These are phyloP conservation scores for Acropternis orthonyx DNA, from an alignment of 2,797 vertebrate species.

Conservation along the genomic window DNA sequence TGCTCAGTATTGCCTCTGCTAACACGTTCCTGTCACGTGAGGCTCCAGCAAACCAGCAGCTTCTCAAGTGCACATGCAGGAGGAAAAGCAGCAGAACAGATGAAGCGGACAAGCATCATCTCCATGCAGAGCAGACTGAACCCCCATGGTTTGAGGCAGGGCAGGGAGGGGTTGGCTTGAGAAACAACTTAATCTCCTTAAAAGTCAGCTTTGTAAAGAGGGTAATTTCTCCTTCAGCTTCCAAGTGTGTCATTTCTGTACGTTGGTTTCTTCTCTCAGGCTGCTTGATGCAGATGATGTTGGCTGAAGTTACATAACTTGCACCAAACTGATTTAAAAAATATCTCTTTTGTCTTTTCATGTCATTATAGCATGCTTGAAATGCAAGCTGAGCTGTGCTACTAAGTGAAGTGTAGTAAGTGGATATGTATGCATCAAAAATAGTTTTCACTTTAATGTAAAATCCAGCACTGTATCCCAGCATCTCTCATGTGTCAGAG, in stretches of 20 bases:
- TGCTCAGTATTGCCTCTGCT: rapidly evolving
- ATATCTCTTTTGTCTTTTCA: background rate
- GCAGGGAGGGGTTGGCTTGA: rapidly evolving
- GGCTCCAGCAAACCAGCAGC: background rate
- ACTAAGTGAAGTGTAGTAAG: background rate
- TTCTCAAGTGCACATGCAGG: background rate
- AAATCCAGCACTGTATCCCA: background rate
- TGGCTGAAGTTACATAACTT: background rate
- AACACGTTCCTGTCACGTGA: rapidly evolving
- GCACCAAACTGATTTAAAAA: background rate
- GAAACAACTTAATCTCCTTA: background rate
- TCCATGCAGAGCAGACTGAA: background rate
- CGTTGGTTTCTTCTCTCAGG: background rate
- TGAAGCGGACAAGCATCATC: background rate
- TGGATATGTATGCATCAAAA: background rate
- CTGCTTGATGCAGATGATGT: background rate
- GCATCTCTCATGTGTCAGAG: background rate
- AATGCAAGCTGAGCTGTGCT: background rate
- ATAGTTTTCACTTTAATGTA: background rate
- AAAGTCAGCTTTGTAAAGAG: background rate
- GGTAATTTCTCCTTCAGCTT: background rate
- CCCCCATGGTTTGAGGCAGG: background rate
- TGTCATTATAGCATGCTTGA: rapidly evolving
- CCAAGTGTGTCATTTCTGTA: background rate
- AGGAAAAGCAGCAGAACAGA: background rate